Evolutionary conservation across 1,140 invertebrate species (phyloP), one percentile per base, ranked within the genome.

Genomic region (Uloborus diversus): DNA sequence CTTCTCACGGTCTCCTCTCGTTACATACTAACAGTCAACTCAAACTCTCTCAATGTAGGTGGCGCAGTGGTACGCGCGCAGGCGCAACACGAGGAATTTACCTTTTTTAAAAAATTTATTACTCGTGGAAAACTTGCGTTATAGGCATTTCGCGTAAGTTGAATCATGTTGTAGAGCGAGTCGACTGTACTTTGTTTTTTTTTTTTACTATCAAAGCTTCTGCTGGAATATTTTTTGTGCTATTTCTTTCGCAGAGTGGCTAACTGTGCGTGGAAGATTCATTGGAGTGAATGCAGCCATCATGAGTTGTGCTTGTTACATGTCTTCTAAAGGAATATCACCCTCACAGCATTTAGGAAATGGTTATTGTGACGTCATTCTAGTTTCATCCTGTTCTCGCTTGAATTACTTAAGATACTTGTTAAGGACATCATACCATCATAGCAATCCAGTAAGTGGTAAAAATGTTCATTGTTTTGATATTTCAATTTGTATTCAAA

Each of bases 311-410:
- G 90, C 92, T 0, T 94, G 93, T 85, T 87, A 88, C 11, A 89
- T 92, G 66, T 91, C 91, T 84, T 93, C 93, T 1, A 90, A 92
- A 83, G 94, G 94, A 73, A 91, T 94, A 81, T 92, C 92, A 66
- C 92, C 93, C 0, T 91, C 90, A 76, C 92, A 92, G 87, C 94
- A 96, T 85, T 87, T 95, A 7, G 93, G 93, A 1, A 93, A 95
- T 86, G 94, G 94, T 20, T 93, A 91, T 84, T 87, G 93, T 56
- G 93, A 96, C 85, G 86, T 96, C 66, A 91, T 95, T 81, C 82
- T 96, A 28, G 91, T 95, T 25, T 89, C 89, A 51, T 91, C 93
- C 82, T 93, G 93, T 20, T 92, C 92, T 4, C 82, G 94, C 53
- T 82, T 93, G 14, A 92, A 94, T 84, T 94, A 93, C 86, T 85